Evolutionary conservation across 2,113 vertebrate species (phyloP).

Genomic region (Nibea coibor): DNA sequence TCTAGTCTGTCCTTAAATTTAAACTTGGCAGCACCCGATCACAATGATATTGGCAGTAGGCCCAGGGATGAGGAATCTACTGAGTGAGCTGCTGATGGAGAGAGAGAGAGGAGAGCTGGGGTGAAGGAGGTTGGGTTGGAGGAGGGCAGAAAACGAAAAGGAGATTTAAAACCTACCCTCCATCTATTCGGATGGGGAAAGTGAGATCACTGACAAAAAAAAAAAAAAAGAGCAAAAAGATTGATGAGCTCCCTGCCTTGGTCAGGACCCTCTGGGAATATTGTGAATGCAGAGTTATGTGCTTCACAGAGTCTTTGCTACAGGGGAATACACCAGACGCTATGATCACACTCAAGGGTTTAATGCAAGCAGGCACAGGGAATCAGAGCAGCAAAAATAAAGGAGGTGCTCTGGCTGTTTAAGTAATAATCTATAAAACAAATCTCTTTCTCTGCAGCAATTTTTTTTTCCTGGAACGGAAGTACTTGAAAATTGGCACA

Average conservation of each 20-base stretch:
- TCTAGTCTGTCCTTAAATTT: slow-evolving; percentile 20
- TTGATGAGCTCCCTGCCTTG: slow-evolving; percentile 55
- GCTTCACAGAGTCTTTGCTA: slow-evolving; percentile 44
- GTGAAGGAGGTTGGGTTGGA: slow-evolving; percentile 3
- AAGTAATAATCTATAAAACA: slow-evolving; percentile 28
- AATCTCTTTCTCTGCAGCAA: neutral
- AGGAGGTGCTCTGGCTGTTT: slow-evolving; percentile 21
- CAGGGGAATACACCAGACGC: slow-evolving; percentile 30
- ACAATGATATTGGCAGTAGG: slow-evolving; percentile 51
- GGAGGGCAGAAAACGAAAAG: slow-evolving; percentile 17
- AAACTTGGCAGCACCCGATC: slow-evolving; percentile 54
- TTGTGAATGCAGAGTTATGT: slow-evolving; percentile 59
- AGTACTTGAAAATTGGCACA: neutral
- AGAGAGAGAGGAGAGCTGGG: slow-evolving; percentile 44
- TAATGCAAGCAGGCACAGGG: slow-evolving; percentile 40
- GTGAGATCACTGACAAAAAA: slow-evolving; percentile 58
- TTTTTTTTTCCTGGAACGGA: neutral
- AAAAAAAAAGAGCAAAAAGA: slow-evolving; percentile 13
- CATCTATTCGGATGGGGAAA: slow-evolving; percentile 49
- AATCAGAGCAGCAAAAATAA: slow-evolving; percentile 29
- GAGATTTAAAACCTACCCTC: slow-evolving; percentile 59
- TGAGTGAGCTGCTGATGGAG: slow-evolving; percentile 66
- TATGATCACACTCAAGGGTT: slow-evolving; percentile 47
- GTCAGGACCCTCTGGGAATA: slow-evolving; percentile 43
- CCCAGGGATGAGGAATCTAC: slow-evolving; percentile 49